Percentiles rank a stretch among this genome's conserved stretches.
phyloP scores from a whole-genome alignment of 2,113 vertebrate genomes.

The Nematolebias whitei region DNA sequence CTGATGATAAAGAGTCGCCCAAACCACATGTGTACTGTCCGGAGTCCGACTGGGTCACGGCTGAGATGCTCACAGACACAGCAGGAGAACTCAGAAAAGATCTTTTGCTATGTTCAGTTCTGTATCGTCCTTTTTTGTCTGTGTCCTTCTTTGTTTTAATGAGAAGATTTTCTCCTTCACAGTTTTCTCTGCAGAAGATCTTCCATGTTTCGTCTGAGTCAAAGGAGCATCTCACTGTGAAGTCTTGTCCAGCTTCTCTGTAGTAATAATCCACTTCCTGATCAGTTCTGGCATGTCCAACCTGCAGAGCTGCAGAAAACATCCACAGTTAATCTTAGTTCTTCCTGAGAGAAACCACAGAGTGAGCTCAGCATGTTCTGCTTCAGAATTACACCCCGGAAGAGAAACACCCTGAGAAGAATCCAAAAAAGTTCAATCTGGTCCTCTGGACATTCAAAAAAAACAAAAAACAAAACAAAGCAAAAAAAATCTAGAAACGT shows the following conservation, averaged over 20 bases:
- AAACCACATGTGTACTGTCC: conserved; percentile 5
- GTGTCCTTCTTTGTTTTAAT: neutral
- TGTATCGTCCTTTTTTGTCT: neutral
- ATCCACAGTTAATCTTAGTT: neutral
- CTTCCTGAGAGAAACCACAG: neutral
- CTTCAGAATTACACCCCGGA: neutral
- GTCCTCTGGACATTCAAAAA: too few relatives aligned
- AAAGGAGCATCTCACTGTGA: neutral
- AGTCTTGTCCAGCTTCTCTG: neutral
- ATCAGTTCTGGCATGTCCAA: neutral
- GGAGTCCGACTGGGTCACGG: neutral
- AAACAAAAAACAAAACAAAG: too few relatives aligned
- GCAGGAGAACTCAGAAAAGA: too few relatives aligned
- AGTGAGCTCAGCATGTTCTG: neutral
- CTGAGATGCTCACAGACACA: neutral
- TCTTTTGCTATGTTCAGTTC: neutral
- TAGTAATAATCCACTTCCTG: too few relatives aligned
- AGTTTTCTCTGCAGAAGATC: conserved; percentile 12
- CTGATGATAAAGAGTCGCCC: neutral
- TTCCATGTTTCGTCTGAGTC: neutral
- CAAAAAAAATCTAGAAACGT: too few relatives aligned
- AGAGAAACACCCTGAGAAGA: neutral
- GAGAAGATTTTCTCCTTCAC: conserved; percentile 3
- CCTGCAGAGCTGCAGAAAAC: conserved; percentile 9
- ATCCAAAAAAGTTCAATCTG: too few relatives aligned